These are phyloP conservation scores for Gryllus longicercus DNA, from an alignment of 2,888 invertebrate species.

Conservation along the genomic window DNA sequence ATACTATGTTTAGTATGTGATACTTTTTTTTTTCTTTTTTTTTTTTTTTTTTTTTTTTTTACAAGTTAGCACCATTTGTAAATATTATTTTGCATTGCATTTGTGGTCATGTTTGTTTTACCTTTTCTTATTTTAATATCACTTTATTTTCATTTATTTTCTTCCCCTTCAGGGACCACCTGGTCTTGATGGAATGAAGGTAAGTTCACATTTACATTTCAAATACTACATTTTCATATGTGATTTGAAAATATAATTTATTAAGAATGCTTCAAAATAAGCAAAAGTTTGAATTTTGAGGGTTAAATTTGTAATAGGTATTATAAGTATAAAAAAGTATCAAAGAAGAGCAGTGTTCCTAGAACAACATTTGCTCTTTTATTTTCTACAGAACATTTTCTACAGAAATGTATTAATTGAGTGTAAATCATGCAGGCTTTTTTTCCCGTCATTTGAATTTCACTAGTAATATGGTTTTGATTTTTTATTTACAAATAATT, in stretches of 20 bases:
- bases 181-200: slow-evolving; percentile 95
- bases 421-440: too few relatives aligned
- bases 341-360: too few relatives aligned
- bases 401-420: too few relatives aligned
- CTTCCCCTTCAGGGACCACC: slow-evolving; percentile 79
- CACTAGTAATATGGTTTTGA: too few relatives aligned
- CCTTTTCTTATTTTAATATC: neutral
- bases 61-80: too few relatives aligned
- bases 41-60: neutral
- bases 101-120: slow-evolving; percentile 35
- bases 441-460: too few relatives aligned
- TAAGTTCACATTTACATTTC: slow-evolving; percentile 52
- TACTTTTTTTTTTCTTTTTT: slow-evolving; percentile 20
- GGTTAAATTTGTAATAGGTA: neutral
- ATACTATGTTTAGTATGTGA: slow-evolving; percentile 11
- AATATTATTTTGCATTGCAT: too few relatives aligned
- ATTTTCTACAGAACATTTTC: too few relatives aligned
- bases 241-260: neutral
- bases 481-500: too few relatives aligned
- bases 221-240: neutral
- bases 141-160: slow-evolving; percentile 47
- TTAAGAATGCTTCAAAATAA: neutral
- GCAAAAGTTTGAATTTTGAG: neutral
- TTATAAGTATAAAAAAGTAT: too few relatives aligned
- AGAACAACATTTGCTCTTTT: too few relatives aligned